These are phyloP conservation scores for Microctenopoma stevenorrisi DNA, from an alignment of 2,797 vertebrate genomes.

Conservation along the genomic window DNA sequence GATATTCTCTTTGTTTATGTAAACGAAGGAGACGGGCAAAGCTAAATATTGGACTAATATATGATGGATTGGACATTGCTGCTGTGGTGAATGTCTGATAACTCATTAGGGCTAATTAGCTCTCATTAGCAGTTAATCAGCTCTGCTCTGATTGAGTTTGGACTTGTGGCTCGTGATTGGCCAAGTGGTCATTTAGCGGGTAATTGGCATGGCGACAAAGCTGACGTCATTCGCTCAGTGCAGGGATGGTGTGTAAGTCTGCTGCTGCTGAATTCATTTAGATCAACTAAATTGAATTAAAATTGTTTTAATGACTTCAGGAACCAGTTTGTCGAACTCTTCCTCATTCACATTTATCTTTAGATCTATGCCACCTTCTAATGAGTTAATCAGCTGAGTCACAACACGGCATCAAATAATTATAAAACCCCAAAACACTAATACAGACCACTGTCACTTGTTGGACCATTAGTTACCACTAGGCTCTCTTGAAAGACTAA, in stretches of 20 bases:
- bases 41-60: neutral
- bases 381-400: too few relatives aligned
- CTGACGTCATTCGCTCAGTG: neutral
- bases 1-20: too few relatives aligned
- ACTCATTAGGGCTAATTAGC: neutral
- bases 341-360: neutral
- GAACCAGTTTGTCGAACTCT: neutral
- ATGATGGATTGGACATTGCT: neutral
- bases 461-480: too few relatives aligned
- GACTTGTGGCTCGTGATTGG: constrained; percentile 1
- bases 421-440: too few relatives aligned
- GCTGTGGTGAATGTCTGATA: neutral
- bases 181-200: neutral
- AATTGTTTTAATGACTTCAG: neutral
- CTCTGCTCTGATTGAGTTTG: neutral
- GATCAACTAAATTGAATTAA: neutral
- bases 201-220: neutral
- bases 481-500: too few relatives aligned
- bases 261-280: neutral
- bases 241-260: too few relatives aligned
- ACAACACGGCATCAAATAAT: too few relatives aligned
- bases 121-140: neutral
- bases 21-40: too few relatives aligned
- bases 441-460: too few relatives aligned
- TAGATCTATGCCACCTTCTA: neutral